Base-by-base conservation (phyloP, 2,797 vertebrate genomes). In the Anguilla anguilla region DNA sequence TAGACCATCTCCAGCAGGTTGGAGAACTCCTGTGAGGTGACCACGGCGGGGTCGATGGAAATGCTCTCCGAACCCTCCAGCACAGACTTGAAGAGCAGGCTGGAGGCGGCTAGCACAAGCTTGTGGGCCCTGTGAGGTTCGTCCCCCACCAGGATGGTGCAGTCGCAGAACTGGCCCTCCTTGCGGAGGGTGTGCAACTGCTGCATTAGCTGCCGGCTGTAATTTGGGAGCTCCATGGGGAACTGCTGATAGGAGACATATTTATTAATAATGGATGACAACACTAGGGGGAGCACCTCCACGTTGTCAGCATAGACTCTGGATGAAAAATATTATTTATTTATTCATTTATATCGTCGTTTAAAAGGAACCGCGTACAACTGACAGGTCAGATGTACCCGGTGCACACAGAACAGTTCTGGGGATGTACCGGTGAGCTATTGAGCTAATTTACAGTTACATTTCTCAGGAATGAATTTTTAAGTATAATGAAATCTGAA, bases 1-100 rank as follows among this genome's bases (percentile, higher is more conserved):
- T 98, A 98, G 90, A 96, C 93, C 95, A 98, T 96, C 90, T 98
- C 96, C 90, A 99, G 90, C 86, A 98, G 92, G 85, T 97, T 96
- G 0, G 91, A 94, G 61, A 98, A 98, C 94, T 98, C 97, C 90
- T 97, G 96, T 0, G 97, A 95, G 84, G 95, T 96, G 31, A 97
- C 96, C 90, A 98, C 95, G 0, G 96, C 93, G 0, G 96, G 96
- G 83, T 97, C 95, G 0, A 97, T 97, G 89, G 96, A 97, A 91
- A 98, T 96, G 59, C 95, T 97, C 89, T 98, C 97, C 0, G 97
- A 97, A 85, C 89, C 92, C 17, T 96, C 96, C 88, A 98, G 93
- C 2, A 97, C 90, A 67, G 97, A 97, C 90, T 96, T 98, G 92
- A 98, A 97, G 51, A 98, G 96, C 94, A 97, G 94, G 87, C 97